Evolutionary conservation across 2,797 vertebrate species (phyloP), one percentile per base, ranked within the genome.

Genomic region (Todus mexicanus): DNA sequence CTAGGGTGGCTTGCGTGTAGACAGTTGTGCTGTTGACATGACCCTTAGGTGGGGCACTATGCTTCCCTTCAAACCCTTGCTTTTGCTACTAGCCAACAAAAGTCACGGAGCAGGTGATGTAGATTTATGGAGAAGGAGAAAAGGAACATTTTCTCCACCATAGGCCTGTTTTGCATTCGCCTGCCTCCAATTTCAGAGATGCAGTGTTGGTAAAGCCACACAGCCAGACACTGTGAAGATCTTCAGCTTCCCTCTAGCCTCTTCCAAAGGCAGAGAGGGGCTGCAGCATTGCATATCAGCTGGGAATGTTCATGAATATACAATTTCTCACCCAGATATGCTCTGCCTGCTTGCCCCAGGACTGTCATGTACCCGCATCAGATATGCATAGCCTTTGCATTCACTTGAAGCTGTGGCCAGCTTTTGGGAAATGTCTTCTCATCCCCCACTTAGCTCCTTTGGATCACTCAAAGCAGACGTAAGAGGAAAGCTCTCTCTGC

Each of bases 381-480:
- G 57, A 15, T 27, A 45, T 21, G 4, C 12, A 15, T 19, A 27
- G 0, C 12, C 27, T 45, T 74, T 0, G 0, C 35, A 26, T 38
- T 47, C 22, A 7, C 15, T 47, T 43, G 73, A 70, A 40, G 27
- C 7, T 63, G 22, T 33, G 56, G 35, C 5, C 57, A 70, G 48
- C 35, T n/a, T 60, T 51, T 73, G 80, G 51, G 68, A 76, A 72
- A 70, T 7, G 13, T 51, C 42, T 69, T 89, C 35, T 79, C 7
- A 60, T 18, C 6, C 23, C 7, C 20, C 37, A 5, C 43, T 68
- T 60, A 26, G 9, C 23, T 73, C 48, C 33, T 70, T 40, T 27
- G 37, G 20, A 21, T 57, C 51, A 12, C 54, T 57, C 50, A 81
- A 70, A 42, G 15, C 8, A 84, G 33, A 37, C 0, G 1, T 65